A percentile compares a stretch with the other conserved stretches of the same genome.
Conservation (phyloP, 2,113 vertebrate genomes). For the Platichthys stellatus region DNA sequence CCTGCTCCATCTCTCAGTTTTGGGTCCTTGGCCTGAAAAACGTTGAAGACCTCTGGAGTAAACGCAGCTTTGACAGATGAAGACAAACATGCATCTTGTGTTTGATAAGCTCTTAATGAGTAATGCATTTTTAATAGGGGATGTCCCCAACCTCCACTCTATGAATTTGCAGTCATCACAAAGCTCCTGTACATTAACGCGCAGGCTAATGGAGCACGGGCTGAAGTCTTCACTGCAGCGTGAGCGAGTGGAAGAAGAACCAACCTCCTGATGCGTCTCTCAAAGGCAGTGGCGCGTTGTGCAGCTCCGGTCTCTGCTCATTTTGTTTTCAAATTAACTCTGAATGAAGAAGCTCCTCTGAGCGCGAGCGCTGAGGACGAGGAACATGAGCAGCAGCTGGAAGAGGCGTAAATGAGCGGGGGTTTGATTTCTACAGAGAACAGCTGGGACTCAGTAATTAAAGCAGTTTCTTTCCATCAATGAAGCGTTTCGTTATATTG, state of each 20-base stretch:
- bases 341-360: constrained; percentile 39
- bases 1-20: no score
- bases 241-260: background rate
- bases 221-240: background rate
- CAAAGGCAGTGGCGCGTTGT: constrained; percentile 1
- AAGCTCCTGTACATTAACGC: background rate
- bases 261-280: background rate
- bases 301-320: constrained; percentile 22
- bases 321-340: constrained; percentile 61
- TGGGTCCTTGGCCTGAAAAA: no score
- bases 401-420: constrained; percentile 30
- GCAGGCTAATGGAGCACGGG: background rate
- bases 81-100: background rate
- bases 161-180: background rate
- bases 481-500: background rate
- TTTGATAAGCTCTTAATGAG: background rate
- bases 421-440: constrained; percentile 10
- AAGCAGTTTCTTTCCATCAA: background rate
- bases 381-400: constrained; percentile 47
- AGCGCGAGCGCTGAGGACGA: constrained; percentile 24
- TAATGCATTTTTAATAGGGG: background rate
- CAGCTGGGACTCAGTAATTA: constrained; percentile 36
- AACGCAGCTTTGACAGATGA: background rate
- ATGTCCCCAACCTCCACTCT: background rate
- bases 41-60: no score